Conservation (phyloP, 2,113 vertebrate species). For the Channa maculata region DNA sequence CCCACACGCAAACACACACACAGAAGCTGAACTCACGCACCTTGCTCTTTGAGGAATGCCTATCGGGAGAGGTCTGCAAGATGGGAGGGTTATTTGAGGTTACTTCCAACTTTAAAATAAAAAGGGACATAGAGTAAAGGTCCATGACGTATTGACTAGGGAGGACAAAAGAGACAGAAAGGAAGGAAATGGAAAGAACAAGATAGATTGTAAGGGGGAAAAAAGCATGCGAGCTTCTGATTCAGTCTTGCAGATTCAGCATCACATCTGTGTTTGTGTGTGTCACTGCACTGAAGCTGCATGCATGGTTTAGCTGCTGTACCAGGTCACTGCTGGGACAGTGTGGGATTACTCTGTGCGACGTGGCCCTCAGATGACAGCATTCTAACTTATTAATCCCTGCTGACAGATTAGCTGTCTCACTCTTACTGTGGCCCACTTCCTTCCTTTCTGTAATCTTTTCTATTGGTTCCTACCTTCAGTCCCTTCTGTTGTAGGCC, state of each 20-base stretch:
- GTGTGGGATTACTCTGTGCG: constrained; percentile 57
- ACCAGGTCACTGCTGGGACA: constrained; percentile 62
- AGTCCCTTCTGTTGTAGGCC: not conserved
- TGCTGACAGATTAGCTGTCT: constrained; percentile 57
- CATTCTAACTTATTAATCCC: constrained; percentile 65
- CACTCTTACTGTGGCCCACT: constrained; percentile 20
- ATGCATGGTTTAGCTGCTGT: constrained; percentile 27
- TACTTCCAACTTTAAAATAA: not conserved
- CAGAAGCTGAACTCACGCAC: constrained; percentile 25
- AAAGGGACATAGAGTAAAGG: not conserved
- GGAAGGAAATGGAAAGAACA: constrained; percentile 1
- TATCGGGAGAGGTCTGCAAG: not conserved
- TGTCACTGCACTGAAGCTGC: constrained; percentile 33
- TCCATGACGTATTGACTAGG: not conserved
- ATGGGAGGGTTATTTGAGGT: not conserved
- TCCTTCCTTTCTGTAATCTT: constrained; percentile 9
- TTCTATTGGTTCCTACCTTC: not conserved
- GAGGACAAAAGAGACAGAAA: not conserved
- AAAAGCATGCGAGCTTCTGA: not conserved
- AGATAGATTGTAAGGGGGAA: constrained; percentile 11
- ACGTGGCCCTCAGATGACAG: constrained; percentile 42
- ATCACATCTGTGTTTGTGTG: constrained; percentile 37
- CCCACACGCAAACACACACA: constrained; percentile 18
- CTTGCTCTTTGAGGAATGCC: constrained; percentile 39
- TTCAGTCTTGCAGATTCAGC: constrained; percentile 38